Base-by-base conservation (phyloP, 2,113 vertebrate genomes). In the Chelonoidis abingdonii region DNA sequence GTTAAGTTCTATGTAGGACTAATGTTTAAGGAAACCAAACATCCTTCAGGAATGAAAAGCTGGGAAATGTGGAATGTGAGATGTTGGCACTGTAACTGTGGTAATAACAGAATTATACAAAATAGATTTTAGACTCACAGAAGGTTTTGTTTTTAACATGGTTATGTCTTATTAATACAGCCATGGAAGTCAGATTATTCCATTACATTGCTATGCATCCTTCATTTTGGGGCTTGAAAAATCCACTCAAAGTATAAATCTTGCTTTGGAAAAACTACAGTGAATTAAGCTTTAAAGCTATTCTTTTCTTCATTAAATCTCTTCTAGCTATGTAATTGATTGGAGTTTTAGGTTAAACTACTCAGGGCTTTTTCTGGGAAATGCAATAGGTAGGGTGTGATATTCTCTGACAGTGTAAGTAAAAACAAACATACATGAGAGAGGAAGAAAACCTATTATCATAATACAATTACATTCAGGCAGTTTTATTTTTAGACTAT, bases 241-340 rank as follows among this genome's bases (percentile, higher is more conserved):
- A 89, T 79, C 62, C 21, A 38, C 53, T 84, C 89, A 84, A 65
- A 95, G 11, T 10, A 2, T 38, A 96, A 57, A 14, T 72, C 31
- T 50, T 52, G 11, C 83, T 86, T 84, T 44, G 54, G 54, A 81
- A 93, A 95, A 92, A 86, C 17, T 84, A 11, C 22, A 87, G 3
- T 88, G 62, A 95, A 88, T 88, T 89, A 95, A 93, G 90, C 35
- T 94, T 97, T 94, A 83, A 97, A 69, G 65, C 38, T 53, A 83
- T 72, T 90, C 96, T 97, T 94, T 97, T 94, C 89, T 82, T 88
- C 65, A 87, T 95, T 78, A 95, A 93, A 78, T 27, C 8, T 65
- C 38, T 85, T 85, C 92, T 94, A 62, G 83, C 80, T 83, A 79
- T 3, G 25, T 75, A 93, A 72, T 62, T 95, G 89, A 83, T 22